These are phyloP conservation scores for Heliconius congener DNA, from an alignment of 1,140 invertebrate species.

Conservation along the genomic window DNA sequence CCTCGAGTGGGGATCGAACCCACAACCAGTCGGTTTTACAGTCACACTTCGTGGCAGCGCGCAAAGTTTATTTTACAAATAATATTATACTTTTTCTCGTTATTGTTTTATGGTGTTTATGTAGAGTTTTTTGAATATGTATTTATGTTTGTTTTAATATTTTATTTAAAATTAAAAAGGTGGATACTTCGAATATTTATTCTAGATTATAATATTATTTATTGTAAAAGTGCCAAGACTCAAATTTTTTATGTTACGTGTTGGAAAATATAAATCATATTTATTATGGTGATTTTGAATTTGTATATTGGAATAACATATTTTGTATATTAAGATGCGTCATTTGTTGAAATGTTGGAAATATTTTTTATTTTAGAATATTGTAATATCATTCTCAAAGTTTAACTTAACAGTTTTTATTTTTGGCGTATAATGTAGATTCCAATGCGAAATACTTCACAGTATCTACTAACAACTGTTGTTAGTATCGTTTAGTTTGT, in stretches of 20 bases:
- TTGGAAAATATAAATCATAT: neutral
- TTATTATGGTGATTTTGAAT: neutral
- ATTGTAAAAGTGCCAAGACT: neutral
- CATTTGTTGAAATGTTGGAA: too few relatives aligned
- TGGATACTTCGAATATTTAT: too few relatives aligned
- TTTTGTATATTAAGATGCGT: neutral
- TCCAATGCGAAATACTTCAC: slow-evolving; percentile 23
- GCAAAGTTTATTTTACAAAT: too few relatives aligned
- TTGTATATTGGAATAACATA: neutral
- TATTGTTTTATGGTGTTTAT: neutral
- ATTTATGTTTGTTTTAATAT: too few relatives aligned
- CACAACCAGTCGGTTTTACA: too few relatives aligned
- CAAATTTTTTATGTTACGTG: neutral
- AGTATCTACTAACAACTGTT: slow-evolving; percentile 27
- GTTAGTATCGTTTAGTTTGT: slow-evolving; percentile 50
- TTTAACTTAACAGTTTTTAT: neutral
- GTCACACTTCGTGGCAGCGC: too few relatives aligned
- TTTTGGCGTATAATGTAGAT: slow-evolving; percentile 6
- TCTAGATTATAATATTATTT: neutral
- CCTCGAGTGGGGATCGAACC: too few relatives aligned
- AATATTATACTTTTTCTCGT: neutral
- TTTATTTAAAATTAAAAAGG: too few relatives aligned
- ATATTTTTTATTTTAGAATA: neutral
- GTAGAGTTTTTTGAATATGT: neutral
- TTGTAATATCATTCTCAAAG: neutral